Conservation (phyloP, 2,888 invertebrate species). For the Melinaea marsaeus region DNA sequence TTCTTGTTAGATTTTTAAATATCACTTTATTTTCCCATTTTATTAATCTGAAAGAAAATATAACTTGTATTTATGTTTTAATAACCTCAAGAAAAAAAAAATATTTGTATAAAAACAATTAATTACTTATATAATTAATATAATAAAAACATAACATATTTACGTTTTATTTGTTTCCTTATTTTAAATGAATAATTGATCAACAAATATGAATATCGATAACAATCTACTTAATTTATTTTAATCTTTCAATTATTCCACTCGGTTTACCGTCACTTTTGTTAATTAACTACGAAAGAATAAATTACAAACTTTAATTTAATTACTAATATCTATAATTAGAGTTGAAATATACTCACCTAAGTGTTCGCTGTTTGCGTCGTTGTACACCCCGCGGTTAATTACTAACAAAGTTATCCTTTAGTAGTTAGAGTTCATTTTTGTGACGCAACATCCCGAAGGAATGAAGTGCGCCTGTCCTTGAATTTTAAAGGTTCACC, state of each 20-base stretch:
- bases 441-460: conserved; percentile 43
- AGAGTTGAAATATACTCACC: conserved; percentile 45
- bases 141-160: no score
- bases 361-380: conserved; percentile 35
- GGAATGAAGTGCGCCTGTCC: conserved; percentile 59
- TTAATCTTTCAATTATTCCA: no score
- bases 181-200: no score
- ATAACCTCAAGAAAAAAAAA: background rate
- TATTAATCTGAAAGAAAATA: conserved; percentile 55
- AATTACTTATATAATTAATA: no score
- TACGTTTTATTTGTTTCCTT: no score
- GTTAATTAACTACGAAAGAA: background rate
- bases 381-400: conserved; percentile 48
- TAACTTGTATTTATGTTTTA: background rate
- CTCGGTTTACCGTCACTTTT: no score
- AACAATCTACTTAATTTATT: no score
- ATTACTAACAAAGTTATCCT: conserved; percentile 65
- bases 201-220: background rate
- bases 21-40: conserved; percentile 32
- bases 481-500: conserved; percentile 44
- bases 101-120: no score
- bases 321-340: background rate
- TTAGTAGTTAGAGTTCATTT: conserved; percentile 64
- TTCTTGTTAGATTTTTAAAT: conserved; percentile 52
- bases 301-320: background rate